Conservation (phyloP, 2,113 vertebrate genomes). For the Actenoides hombroni region DNA sequence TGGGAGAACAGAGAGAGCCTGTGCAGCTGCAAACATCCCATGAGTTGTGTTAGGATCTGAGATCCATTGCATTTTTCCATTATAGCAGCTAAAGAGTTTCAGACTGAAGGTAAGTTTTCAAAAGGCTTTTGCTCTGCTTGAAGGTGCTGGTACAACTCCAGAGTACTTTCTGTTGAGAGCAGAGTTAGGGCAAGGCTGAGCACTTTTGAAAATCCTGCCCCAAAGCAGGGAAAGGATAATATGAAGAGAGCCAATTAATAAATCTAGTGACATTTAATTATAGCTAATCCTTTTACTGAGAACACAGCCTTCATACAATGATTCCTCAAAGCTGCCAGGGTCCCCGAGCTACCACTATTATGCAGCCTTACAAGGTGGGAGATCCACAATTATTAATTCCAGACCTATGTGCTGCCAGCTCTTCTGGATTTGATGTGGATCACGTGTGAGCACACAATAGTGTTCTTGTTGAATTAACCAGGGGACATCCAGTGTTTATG, state of each 20-base stretch:
- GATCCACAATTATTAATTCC: not conserved
- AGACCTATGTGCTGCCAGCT: not conserved
- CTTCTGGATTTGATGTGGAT: not conserved
- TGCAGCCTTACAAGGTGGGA: not conserved
- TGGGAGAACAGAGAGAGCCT: not conserved
- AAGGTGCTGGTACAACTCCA: not conserved
- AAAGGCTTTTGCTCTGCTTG: not conserved
- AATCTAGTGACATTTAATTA: not conserved
- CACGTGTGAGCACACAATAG: not conserved
- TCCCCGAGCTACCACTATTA: not conserved
- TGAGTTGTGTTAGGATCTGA: not conserved
- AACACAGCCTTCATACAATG: not conserved
- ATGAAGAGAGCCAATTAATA: conserved; percentile 6
- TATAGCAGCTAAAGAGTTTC: not conserved
- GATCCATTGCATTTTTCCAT: not conserved
- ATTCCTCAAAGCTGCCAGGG: not conserved
- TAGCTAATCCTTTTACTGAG: conserved; percentile 18
- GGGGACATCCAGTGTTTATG: not conserved
- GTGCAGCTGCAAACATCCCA: not conserved
- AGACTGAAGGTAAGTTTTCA: not conserved
- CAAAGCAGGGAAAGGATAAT: not conserved
- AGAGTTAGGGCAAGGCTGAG: not conserved
- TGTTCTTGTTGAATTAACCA: not conserved
- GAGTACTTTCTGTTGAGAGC: not conserved
- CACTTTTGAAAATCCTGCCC: not conserved